Base-by-base conservation (phyloP, 2,888 invertebrate genomes). In the Ectemnius continuus region DNA sequence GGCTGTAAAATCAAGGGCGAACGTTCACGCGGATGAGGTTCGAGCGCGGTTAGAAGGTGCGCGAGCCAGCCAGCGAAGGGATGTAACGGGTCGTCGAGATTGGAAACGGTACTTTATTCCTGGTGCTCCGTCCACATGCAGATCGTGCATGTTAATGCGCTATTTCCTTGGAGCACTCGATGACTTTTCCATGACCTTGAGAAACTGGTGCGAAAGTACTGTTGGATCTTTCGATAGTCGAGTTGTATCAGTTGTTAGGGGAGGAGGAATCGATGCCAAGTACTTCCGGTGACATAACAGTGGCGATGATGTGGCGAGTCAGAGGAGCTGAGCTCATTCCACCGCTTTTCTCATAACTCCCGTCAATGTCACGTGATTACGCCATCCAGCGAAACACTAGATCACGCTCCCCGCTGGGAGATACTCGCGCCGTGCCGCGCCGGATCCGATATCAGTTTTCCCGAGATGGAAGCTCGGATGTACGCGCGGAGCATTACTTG, bases 41-140 rank as follows among this genome's bases (percentile, higher is more conserved):
- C 59, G 79, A 68, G 56, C 52, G 69, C 60, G 67, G n/a, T 60
- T 23, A 23, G 23, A 23, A 23, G 57, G 11, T 63, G 66, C 68
- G 23, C 58, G 77, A 73, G 75, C n/a, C n/a, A n/a, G n/a, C n/a
- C n/a, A 79, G 75, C 82, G 64, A 67, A 63, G 78, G 83, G 75
- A 84, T 72, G 76, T 85, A 85, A 85, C 85, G 82, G 85, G 77
- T 79, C 82, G 78, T 73, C 79, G 75, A 82, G 80, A 85, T 84
- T 77, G 81, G 77, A 78, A 86, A 85, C 86, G 86, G 85, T 82
- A 82, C 85, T 79, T 85, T 70, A 76, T 78, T 74, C 75, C 72
- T 65, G 70, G 23, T 23, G 74, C 65, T 57, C 13, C 62, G 26
- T 48, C 64, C 48, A 72, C 59, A 65, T 62, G 74, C 76, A 67